phyloP scores from a whole-genome alignment of 2,797 vertebrate species.

The Platalea minor region DNA sequence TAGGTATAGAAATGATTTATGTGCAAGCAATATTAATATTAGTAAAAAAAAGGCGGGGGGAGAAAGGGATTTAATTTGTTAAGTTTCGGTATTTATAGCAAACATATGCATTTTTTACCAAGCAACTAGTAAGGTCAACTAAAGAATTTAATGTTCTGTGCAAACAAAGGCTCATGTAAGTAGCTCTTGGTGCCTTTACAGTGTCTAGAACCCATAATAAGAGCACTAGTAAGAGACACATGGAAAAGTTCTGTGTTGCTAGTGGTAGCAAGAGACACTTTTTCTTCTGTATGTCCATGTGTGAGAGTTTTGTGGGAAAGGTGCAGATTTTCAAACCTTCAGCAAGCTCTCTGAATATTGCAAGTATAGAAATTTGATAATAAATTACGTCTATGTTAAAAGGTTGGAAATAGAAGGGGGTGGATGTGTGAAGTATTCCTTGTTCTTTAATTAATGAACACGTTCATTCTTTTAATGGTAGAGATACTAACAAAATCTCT shows the following conservation, averaged over 20 bases:
- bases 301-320: neutral
- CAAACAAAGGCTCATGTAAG: neutral
- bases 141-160: neutral
- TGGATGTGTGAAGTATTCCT: neutral
- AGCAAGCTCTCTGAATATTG: neutral
- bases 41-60: fast-evolving
- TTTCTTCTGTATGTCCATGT: neutral
- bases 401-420: neutral
- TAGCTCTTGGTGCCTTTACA: neutral
- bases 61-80: neutral
- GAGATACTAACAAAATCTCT: neutral
- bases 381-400: neutral
- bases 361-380: neutral
- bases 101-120: neutral
- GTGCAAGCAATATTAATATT: neutral
- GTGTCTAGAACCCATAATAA: neutral
- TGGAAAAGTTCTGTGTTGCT: neutral
- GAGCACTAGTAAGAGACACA: neutral
- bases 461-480: neutral
- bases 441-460: neutral
- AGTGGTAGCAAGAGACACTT: neutral
- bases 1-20: neutral
- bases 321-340: neutral
- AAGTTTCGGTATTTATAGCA: neutral
- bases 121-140: neutral